Conservation (phyloP, 1,140 invertebrate species). For the Cherax quadricarinatus region DNA sequence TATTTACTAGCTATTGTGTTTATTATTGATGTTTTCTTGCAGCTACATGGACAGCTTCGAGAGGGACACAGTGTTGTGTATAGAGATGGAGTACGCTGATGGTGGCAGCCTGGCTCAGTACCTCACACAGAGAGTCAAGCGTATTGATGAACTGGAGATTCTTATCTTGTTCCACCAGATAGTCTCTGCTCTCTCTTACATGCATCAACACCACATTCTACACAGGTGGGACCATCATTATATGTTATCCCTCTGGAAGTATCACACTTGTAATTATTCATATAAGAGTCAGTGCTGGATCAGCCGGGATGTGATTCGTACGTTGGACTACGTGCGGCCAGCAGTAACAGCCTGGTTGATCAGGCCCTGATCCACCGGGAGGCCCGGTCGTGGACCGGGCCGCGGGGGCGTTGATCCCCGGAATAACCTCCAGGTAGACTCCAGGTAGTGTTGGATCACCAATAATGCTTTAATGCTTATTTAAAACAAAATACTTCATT, state of each 20-base stretch:
- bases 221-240: slow-evolving; percentile 80
- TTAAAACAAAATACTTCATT: background rate
- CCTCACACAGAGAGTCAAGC: slow-evolving; percentile 77
- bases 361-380: too few relatives aligned
- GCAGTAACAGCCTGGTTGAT: too few relatives aligned
- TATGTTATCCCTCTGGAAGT: background rate
- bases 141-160: slow-evolving; percentile 82
- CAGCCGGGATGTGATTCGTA: too few relatives aligned
- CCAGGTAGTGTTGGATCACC: background rate
- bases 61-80: slow-evolving; percentile 84
- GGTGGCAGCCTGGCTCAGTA: slow-evolving; percentile 85
- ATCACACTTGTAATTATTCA: slow-evolving; percentile 15
- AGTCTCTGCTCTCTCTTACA: slow-evolving; percentile 83
- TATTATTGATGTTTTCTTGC: too few relatives aligned
- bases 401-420: too few relatives aligned
- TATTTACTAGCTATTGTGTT: too few relatives aligned
- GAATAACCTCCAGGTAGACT: too few relatives aligned
- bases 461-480: background rate
- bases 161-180: slow-evolving; percentile 85
- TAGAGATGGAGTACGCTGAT: slow-evolving; percentile 90
- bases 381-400: too few relatives aligned
- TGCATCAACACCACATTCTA: slow-evolving; percentile 85
- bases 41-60: slow-evolving; percentile 87
- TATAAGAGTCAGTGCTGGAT: too few relatives aligned
- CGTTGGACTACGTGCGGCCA: too few relatives aligned